phyloP scores from a whole-genome alignment of 2,113 vertebrate species.

The Leucopsar rothschildi region DNA sequence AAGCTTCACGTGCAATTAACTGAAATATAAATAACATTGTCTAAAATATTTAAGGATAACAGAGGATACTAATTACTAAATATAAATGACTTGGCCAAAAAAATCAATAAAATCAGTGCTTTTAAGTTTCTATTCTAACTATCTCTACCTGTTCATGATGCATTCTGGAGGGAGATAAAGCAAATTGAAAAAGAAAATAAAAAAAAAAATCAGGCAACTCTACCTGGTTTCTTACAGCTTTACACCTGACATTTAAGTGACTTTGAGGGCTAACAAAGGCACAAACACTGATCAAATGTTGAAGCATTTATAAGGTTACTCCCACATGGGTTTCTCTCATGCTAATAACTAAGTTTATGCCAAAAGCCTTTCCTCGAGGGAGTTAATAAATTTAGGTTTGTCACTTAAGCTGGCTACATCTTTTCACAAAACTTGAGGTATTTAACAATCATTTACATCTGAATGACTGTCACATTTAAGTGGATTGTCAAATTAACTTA shows the following conservation, averaged over 20 bases:
- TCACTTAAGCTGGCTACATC: neutral
- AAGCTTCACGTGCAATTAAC: neutral
- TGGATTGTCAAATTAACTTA: neutral
- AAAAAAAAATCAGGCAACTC: neutral
- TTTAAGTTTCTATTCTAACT: neutral
- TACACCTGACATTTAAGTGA: slow-evolving; percentile 13
- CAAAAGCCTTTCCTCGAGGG: neutral
- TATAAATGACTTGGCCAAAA: neutral
- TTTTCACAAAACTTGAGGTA: neutral
- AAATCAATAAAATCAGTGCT: neutral
- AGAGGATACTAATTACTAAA: neutral
- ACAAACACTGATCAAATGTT: slow-evolving; percentile 8
- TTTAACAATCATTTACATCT: neutral
- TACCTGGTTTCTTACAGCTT: neutral
- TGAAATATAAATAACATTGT: neutral
- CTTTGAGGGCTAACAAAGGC: slow-evolving; percentile 12
- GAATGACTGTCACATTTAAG: neutral
- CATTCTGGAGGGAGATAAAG: neutral
- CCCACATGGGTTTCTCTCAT: neutral
- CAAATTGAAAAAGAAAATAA: neutral
- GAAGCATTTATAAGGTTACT: slow-evolving; percentile 29
- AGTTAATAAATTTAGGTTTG: slow-evolving; percentile 1
- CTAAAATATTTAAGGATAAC: neutral
- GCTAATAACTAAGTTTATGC: neutral
- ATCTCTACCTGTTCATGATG: neutral